These are phyloP conservation scores for Pseudotriccus pelzelni DNA, from an alignment of 2,797 vertebrate genomes.

Conservation along the genomic window DNA sequence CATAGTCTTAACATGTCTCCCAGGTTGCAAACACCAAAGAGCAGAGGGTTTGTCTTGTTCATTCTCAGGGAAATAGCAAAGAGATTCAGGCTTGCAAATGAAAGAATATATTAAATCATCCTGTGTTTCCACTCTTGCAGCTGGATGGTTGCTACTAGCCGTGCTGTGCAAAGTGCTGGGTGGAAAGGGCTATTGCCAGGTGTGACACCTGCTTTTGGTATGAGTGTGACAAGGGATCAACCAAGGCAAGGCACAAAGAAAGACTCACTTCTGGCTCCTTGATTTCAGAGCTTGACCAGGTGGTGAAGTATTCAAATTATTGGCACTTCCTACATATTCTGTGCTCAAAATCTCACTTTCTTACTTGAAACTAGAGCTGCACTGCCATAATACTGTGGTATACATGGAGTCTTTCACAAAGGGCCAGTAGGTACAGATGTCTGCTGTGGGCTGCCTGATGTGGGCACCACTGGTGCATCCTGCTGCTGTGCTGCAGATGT, in stretches of 20 bases:
- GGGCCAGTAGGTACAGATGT: not conserved
- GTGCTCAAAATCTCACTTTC: not conserved
- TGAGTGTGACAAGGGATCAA: not conserved
- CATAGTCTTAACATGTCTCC: not conserved
- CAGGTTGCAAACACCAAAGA: not conserved
- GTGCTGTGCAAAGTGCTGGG: not conserved
- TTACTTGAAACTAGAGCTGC: not conserved
- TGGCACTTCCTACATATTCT: not conserved
- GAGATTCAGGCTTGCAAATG: not conserved
- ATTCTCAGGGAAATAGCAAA: not conserved
- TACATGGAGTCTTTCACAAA: not conserved
- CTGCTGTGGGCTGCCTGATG: rapidly evolving
- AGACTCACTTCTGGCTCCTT: not conserved
- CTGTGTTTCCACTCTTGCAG: not conserved
- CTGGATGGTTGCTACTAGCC: not conserved
- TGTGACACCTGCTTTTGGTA: not conserved
- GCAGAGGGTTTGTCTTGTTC: not conserved
- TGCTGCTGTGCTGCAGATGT: rapidly evolving
- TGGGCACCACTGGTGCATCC: not conserved
- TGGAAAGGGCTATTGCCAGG: not conserved
- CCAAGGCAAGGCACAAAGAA: not conserved
- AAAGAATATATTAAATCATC: not conserved
- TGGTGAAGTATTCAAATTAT: not conserved
- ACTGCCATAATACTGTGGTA: not conserved
- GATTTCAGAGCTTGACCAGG: not conserved